Evolutionary conservation across 2,888 invertebrate species (phyloP), one percentile per base, ranked within the genome.

Genomic region (Pristionchus mayeri): DNA sequence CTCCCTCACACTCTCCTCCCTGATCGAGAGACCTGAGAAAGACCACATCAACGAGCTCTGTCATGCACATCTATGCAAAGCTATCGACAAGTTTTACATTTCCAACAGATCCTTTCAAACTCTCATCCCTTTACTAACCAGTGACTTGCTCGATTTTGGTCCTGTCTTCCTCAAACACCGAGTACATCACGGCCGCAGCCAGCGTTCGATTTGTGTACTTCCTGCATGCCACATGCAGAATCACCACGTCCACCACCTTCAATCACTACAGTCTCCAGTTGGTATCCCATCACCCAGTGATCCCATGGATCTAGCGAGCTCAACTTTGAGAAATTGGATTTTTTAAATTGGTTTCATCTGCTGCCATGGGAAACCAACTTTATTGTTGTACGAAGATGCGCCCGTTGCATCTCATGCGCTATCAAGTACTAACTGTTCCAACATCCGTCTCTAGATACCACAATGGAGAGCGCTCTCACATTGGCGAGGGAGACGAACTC

Each of bases 231-330:
- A 96, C 95, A 93, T 98, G 98, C 90, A 98, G 94, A 87, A 96
- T 96, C 86, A 96, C 96, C 91, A 98, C 94, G 94, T 99, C 98
- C 84, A 98, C 94, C 87, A 99, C 94, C 94, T 96, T 96, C 76
- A 88, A 18, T 11, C 9, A 7, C 44, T 9, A 44, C 7, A 9
- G 13, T 44, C 7, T n/a, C n/a, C n/a, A n/a, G n/a, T n/a, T n/a
- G n/a, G n/a, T n/a, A n/a, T n/a, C n/a, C n/a, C n/a, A n/a, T n/a
- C n/a, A n/a, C n/a, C n/a, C n/a, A n/a, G n/a, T n/a, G n/a, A n/a
- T n/a, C n/a, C n/a, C n/a, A n/a, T n/a, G n/a, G n/a, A n/a, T n/a
- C n/a, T n/a, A n/a, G n/a, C n/a, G n/a, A n/a, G n/a, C n/a, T n/a
- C n/a, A n/a, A n/a, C n/a, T n/a, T n/a, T n/a, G n/a, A n/a, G n/a